phyloP scores from a whole-genome alignment of 1,140 invertebrate species.

The Drosophila kohkoa region DNA sequence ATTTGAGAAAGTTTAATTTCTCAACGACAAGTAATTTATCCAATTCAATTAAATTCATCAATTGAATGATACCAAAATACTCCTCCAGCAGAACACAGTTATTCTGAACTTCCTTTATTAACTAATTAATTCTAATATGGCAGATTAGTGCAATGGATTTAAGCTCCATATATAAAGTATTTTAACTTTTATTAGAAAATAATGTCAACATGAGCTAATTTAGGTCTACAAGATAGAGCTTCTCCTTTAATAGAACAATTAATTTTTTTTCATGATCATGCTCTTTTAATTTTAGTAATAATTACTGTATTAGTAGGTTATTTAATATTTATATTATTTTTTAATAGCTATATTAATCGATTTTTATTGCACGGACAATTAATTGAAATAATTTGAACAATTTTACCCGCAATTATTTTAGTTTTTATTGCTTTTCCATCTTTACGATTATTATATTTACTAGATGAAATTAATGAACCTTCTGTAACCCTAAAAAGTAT shows the following conservation, averaged over 20 bases:
- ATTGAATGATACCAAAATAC: constrained; percentile 87
- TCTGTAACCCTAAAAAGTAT: constrained; percentile 87
- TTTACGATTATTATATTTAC: constrained; percentile 88
- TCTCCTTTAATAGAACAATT: constrained; percentile 87
- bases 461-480: constrained; percentile 87
- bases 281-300: too few relatives aligned
- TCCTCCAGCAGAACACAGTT: constrained; percentile 86
- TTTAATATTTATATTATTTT: constrained; percentile 85
- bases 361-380: too few relatives aligned
- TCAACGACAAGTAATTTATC: constrained; percentile 84
- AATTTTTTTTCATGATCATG: constrained; percentile 87
- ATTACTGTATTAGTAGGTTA: too few relatives aligned
- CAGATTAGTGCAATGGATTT: constrained; percentile 87
- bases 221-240: constrained; percentile 86
- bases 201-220: constrained; percentile 86
- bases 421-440: too few relatives aligned
- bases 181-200: constrained; percentile 85
- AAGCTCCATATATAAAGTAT: constrained; percentile 87
- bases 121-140: constrained; percentile 86
- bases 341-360: constrained; percentile 86
- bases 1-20: constrained; percentile 84
- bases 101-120: constrained; percentile 86
- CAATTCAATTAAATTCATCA: constrained; percentile 85
- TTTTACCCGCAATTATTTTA: too few relatives aligned
- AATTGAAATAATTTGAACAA: too few relatives aligned